phyloP scores from a whole-genome alignment of 2,113 vertebrate species.

The Hemichromis elongatus region DNA sequence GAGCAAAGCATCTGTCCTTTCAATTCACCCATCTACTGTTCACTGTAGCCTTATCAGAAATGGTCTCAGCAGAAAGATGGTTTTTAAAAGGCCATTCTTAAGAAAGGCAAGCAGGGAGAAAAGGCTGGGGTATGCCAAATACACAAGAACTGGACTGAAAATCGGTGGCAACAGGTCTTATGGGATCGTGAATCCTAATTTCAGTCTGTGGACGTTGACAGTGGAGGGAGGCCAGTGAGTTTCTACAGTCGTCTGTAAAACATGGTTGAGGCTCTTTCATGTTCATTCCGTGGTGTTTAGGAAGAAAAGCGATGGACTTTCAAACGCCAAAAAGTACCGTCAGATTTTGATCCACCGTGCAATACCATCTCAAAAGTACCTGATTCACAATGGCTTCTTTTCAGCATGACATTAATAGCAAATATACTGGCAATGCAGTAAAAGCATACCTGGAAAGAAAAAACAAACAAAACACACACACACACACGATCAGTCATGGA shows the following conservation, averaged over 20 bases:
- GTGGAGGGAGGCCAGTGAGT: background rate
- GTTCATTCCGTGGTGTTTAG: background rate
- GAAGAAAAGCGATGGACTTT: background rate
- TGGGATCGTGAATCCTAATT: background rate
- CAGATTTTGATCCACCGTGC: background rate
- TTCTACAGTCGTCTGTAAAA: background rate
- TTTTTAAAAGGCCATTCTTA: background rate
- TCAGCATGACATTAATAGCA: background rate
- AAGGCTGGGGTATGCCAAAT: background rate
- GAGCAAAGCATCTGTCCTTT: background rate
- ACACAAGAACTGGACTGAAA: background rate
- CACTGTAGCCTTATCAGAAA: background rate
- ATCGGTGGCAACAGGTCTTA: background rate
- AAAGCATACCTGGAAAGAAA: background rate
- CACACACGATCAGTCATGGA: accelerated
- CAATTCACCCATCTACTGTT: background rate
- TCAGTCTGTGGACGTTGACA: background rate
- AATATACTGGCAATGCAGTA: background rate
- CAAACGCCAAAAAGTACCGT: background rate
- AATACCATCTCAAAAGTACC: background rate
- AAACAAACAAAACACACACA: too few species aligned
- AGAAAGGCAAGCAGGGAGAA: background rate
- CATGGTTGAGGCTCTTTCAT: background rate
- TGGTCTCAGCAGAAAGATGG: background rate
- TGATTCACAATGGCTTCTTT: background rate